Conservation (phyloP, 2,113 vertebrate genomes). For the Cebidichthys violaceus region DNA sequence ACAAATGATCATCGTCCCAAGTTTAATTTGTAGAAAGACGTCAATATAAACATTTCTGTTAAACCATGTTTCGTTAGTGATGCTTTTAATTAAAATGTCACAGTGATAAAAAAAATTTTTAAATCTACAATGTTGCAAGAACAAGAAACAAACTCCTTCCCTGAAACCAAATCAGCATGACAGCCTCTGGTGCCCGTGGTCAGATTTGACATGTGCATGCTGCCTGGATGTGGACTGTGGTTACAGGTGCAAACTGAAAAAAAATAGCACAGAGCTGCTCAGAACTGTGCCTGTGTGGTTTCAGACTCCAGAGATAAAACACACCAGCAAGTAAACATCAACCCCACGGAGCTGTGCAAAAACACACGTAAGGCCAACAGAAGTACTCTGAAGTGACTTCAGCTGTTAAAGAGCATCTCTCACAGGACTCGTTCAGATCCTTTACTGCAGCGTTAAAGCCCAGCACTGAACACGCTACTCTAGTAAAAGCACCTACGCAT, state of each 20-base stretch:
- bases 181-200: not conserved
- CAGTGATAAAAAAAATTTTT: not conserved
- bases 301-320: constrained; percentile 3
- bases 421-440: not conserved
- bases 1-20: not conserved
- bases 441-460: not conserved
- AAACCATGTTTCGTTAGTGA: not conserved
- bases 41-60: not conserved
- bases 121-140: no score
- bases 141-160: not conserved
- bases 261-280: not conserved
- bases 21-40: not conserved
- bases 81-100: not conserved
- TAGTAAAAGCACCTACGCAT: not conserved
- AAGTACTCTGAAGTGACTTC: not conserved
- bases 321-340: not conserved
- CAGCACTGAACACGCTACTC: not conserved
- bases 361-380: not conserved
- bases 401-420: no score
- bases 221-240: constrained; percentile 30
- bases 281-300: constrained; percentile 28
- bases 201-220: not conserved
- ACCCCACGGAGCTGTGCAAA: not conserved
- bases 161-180: not conserved
- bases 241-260: constrained; percentile 30